A percentile compares a stretch with the other conserved stretches of the same genome.
Conservation (phyloP, 2,797 vertebrate species). For the Myioborus melanocephalus region DNA sequence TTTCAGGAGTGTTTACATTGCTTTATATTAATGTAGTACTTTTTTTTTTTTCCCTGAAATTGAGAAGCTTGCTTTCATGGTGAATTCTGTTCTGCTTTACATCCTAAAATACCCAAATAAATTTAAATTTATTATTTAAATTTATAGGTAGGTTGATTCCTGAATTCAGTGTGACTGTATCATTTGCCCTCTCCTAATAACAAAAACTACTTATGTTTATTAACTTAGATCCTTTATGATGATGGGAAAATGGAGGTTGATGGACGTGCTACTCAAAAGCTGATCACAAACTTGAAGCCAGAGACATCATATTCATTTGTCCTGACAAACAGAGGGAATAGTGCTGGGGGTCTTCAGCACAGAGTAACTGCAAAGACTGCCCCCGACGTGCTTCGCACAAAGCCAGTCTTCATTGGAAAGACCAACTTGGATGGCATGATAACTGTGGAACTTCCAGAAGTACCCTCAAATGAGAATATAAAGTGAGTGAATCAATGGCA, state of each 20-base stretch:
- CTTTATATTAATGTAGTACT: not conserved
- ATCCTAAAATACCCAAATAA: not conserved
- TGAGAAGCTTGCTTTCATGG: not conserved
- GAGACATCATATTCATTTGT: constrained; percentile 98
- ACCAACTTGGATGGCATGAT: constrained; percentile 95
- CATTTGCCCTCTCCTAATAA: not conserved
- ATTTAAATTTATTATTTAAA: not conserved
- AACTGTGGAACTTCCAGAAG: constrained; percentile 90
- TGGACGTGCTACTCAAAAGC: constrained; percentile 92
- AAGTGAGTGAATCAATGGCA: constrained; percentile 77
- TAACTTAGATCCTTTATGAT: constrained; percentile 92
- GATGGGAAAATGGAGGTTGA: constrained; percentile 98
- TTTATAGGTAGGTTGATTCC: not conserved
- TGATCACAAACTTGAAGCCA: constrained; percentile 94
- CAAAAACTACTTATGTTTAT: not conserved
- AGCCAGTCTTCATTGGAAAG: constrained; percentile 92
- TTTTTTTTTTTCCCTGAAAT: not conserved
- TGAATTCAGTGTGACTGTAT: not conserved
- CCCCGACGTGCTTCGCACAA: constrained; percentile 91
- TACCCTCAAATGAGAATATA: constrained; percentile 91
- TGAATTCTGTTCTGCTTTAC: not conserved
- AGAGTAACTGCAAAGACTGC: constrained; percentile 95
- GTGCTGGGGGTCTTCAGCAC: constrained; percentile 95
- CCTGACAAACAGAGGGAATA: constrained; percentile 96
- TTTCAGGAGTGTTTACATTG: not conserved